phyloP scores from a whole-genome alignment of 2,888 invertebrate species.

The Oligia fasciuncula region DNA sequence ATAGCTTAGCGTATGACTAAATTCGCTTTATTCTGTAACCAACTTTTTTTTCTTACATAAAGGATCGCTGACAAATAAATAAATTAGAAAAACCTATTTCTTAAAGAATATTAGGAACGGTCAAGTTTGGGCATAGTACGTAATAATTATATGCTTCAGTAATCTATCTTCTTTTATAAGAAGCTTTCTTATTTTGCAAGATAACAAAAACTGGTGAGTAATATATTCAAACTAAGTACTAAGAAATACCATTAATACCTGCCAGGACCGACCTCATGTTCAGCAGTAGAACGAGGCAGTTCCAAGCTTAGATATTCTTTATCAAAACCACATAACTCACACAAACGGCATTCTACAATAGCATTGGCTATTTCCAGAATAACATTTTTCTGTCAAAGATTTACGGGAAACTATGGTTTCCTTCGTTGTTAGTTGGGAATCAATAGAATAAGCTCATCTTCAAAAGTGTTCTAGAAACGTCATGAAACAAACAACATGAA shows the following conservation, averaged over 20 bases:
- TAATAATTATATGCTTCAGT: conserved; percentile 13
- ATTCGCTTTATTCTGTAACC: no score
- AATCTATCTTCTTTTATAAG: not conserved
- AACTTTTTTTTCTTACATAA: no score
- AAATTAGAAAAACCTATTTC: no score
- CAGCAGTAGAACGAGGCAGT: not conserved
- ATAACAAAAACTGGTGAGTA: not conserved
- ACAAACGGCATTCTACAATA: not conserved
- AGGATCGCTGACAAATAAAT: no score
- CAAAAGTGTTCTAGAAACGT: not conserved
- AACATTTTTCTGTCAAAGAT: not conserved
- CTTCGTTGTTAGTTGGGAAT: not conserved
- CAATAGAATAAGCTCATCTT: not conserved
- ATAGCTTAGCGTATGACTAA: no score
- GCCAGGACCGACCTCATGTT: not conserved
- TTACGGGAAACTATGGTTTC: not conserved
- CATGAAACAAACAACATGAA: not conserved
- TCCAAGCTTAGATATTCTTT: not conserved
- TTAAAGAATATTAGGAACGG: no score
- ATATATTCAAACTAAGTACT: not conserved
- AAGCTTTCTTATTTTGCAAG: not conserved
- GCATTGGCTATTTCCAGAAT: not conserved
- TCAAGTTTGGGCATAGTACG: not conserved
- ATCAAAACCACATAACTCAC: not conserved
- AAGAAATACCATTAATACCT: not conserved